phyloP scores from a whole-genome alignment of 2,113 vertebrate genomes.

The human (Homo sapiens) region DNA sequence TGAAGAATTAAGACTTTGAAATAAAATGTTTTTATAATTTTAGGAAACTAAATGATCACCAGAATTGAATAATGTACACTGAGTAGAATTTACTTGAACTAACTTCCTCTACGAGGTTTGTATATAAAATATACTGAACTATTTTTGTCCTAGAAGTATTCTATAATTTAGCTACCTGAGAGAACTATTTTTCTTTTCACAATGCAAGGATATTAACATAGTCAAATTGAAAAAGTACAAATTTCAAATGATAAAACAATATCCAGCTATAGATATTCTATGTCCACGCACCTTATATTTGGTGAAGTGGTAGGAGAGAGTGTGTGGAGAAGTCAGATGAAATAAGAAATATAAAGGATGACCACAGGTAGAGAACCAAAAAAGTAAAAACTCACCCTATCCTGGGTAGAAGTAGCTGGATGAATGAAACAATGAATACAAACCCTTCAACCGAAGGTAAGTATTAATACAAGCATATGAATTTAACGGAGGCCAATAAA shows the following conservation, averaged over 20 bases:
- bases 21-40: not conserved
- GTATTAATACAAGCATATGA: not conserved
- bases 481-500: conserved; percentile 47
- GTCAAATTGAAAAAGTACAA: conserved; percentile 13
- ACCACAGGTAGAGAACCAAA: not conserved
- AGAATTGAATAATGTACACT: conserved; percentile 42
- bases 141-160: conserved; percentile 3
- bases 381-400: conserved; percentile 16
- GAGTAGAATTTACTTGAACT: conserved; percentile 13
- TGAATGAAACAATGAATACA: conserved; percentile 51
- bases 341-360: conserved; percentile 50
- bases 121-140: not conserved
- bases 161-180: not conserved
- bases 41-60: not conserved
- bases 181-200: conserved; percentile 37
- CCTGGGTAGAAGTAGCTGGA: not conserved
- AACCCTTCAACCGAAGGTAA: conserved; percentile 21
- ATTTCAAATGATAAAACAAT: conserved; percentile 48
- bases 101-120: not conserved
- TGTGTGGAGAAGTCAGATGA: not conserved
- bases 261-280: not conserved
- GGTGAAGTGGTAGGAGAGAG: not conserved
- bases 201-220: conserved; percentile 34
- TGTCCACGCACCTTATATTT: not conserved
- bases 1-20: conserved; percentile 57